Evolutionary conservation across 2,888 invertebrate species (phyloP).

Genomic region (Sicus ferrugineus): DNA sequence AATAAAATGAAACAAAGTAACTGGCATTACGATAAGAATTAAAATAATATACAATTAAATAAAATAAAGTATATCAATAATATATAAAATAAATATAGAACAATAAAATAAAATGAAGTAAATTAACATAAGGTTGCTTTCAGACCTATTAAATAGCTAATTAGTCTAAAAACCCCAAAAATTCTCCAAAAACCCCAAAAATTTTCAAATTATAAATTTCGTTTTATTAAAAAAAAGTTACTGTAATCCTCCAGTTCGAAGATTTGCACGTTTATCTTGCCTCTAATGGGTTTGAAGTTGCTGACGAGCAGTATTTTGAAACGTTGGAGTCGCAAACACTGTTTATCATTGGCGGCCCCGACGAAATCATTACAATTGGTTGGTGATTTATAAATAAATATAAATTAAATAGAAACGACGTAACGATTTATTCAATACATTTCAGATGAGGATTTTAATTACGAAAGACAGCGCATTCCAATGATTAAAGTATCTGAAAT

Average conservation of each 20-base stretch:
- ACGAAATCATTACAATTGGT: constrained; percentile 71
- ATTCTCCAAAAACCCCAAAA: no score
- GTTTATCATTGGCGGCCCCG: constrained; percentile 68
- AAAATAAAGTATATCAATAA: no score
- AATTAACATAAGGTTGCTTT: no score
- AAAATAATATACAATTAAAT: no score
- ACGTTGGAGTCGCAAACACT: constrained; percentile 79
- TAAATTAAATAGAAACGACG: constrained; percentile 4
- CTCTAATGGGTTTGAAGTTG: constrained; percentile 75
- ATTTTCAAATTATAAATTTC: no score
- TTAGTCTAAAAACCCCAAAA: no score
- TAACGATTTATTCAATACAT: neutral
- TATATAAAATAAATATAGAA: no score
- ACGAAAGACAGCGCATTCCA: constrained; percentile 64
- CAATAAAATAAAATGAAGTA: neutral
- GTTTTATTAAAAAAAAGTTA: no score
- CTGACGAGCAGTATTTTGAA: constrained; percentile 79
- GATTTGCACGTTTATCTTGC: constrained; percentile 68
- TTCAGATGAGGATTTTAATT: constrained; percentile 59
- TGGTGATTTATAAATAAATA: constrained; percentile 1
- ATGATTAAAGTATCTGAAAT: constrained; percentile 75
- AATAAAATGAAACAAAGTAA: no score
- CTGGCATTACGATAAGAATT: no score
- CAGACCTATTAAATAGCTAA: no score
- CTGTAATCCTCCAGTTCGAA: constrained; percentile 49